Evolutionary conservation across 1,140 invertebrate genomes (phyloP).

Genomic region (Brachionus koreanus): DNA sequence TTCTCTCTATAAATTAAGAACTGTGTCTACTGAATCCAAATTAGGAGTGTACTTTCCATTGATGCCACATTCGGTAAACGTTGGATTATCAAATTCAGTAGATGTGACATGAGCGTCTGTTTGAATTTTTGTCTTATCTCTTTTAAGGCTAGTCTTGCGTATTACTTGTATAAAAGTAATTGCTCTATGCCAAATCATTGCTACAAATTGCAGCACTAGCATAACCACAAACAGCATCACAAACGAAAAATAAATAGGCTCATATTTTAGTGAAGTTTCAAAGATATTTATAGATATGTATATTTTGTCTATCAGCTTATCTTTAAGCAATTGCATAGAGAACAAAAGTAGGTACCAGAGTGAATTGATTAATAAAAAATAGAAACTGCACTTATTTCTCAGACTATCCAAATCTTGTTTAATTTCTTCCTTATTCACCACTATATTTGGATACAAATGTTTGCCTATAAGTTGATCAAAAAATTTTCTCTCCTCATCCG

Average conservation of each 20-base stretch:
- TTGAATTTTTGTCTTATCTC: not conserved
- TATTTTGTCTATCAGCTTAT: conserved; percentile 63
- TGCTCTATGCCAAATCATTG: conserved; percentile 60
- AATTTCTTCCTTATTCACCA: conserved; percentile 74
- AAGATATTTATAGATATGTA: conserved; percentile 49
- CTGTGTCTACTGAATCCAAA: not conserved
- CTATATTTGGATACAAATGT: conserved; percentile 89
- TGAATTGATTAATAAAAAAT: conserved; percentile 94
- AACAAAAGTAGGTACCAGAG: conserved; percentile 93
- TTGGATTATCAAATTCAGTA: not conserved
- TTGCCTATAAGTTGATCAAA: conserved; percentile 89
- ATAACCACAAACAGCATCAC: conserved; percentile 59
- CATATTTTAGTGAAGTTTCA: conserved; percentile 55
- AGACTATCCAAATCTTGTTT: conserved; percentile 82
- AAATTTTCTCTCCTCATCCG: conserved; percentile 76
- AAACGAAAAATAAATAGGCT: conserved; percentile 84
- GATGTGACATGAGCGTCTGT: not conserved
- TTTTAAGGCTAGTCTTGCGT: conserved; percentile 46
- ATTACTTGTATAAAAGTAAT: conserved; percentile 55
- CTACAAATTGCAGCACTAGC: conserved; percentile 59
- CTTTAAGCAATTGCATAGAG: conserved; percentile 65
- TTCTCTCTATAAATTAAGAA: conserved; percentile 1
- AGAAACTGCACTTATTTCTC: conserved; percentile 85
- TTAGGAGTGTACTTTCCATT: not conserved
- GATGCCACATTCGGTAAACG: not conserved